Evolutionary conservation across 2,888 invertebrate species (phyloP).

Genomic region (Polia nebulosa): DNA sequence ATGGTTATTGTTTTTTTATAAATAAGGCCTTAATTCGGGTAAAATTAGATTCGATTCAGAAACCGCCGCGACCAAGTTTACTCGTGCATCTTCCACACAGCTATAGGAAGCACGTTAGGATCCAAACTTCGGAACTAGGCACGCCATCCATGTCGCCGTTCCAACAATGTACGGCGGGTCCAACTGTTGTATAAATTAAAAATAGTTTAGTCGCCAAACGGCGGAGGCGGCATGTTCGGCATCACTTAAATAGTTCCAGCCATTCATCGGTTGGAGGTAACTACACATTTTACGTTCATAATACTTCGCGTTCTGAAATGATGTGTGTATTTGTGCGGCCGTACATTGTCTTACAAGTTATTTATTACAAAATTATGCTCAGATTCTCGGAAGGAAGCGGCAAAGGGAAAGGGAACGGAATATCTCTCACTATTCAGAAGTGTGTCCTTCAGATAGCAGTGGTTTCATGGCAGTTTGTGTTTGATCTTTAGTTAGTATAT

Average conservation of each 20-base stretch:
- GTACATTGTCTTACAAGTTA: constrained; percentile 41
- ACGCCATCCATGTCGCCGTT: constrained; percentile 35
- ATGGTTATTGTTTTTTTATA: no score
- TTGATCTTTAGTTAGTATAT: background rate
- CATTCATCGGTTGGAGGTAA: constrained; percentile 39
- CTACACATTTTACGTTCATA: constrained; percentile 41
- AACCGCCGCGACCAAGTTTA: background rate
- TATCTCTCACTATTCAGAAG: constrained; percentile 28
- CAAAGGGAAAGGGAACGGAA: constrained; percentile 3
- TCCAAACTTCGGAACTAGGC: constrained; percentile 33
- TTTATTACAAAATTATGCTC: constrained; percentile 46
- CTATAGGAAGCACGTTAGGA: constrained; percentile 12
- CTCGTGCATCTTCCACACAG: background rate
- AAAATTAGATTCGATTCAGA: constrained; percentile 8
- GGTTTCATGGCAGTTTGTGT: constrained; percentile 1
- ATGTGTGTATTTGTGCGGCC: constrained; percentile 25
- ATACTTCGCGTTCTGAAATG: constrained; percentile 36
- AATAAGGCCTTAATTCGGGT: background rate
- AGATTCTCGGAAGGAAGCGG: constrained; percentile 16
- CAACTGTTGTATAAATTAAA: constrained; percentile 59
- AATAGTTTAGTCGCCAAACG: constrained; percentile 63
- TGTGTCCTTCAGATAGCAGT: constrained; percentile 2
- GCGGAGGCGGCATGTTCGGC: constrained; percentile 31
- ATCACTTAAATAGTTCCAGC: constrained; percentile 57
- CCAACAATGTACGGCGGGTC: constrained; percentile 53